Conservation (phyloP, 2,797 vertebrate species). For the Uromys caudimaculatus region DNA sequence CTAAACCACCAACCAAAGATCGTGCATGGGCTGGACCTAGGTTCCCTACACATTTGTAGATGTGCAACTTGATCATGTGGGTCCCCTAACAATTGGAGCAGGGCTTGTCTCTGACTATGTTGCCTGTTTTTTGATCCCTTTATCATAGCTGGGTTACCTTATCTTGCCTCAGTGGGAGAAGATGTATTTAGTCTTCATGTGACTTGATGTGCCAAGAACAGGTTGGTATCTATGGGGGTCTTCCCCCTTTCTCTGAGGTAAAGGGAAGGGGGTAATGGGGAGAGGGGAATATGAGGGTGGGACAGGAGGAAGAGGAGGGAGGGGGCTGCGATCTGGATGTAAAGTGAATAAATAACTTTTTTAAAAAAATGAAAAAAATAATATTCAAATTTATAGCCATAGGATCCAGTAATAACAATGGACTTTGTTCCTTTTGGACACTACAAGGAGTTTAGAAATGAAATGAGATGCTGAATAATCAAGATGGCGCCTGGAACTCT, state of each 20-base stretch:
- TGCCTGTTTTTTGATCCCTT: not conserved
- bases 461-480: slow-evolving; percentile 45
- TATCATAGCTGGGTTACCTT: not conserved
- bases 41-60: not conserved
- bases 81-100: not conserved
- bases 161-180: not conserved
- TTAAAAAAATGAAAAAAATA: not conserved
- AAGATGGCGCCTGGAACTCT: slow-evolving; percentile 42
- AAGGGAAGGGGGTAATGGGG: not conserved
- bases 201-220: not conserved
- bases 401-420: not conserved
- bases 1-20: not conserved
- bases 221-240: not conserved
- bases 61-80: not conserved
- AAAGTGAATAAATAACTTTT: not conserved
- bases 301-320: not conserved
- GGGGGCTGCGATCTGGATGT: not conserved
- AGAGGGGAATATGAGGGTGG: not conserved
- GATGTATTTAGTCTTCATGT: not conserved
- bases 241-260: not conserved
- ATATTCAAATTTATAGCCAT: not conserved
- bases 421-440: slow-evolving; percentile 28
- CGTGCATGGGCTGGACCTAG: not conserved
- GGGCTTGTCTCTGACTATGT: not conserved
- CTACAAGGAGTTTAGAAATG: slow-evolving; percentile 67